phyloP scores from a whole-genome alignment of 2,888 invertebrate species.

The Leucozona laternaria region DNA sequence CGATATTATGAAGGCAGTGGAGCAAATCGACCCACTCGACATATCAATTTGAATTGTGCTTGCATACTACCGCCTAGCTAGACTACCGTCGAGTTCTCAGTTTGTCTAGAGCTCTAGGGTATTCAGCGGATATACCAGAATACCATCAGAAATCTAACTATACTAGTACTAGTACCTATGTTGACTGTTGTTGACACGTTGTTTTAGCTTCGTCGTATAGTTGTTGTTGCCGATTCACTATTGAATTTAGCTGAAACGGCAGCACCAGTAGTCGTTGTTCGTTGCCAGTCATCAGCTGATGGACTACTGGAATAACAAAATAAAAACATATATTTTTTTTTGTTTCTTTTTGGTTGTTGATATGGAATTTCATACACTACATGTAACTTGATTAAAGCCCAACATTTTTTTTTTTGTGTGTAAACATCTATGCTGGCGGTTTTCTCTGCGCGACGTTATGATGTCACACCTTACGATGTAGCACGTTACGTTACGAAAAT shows the following conservation, averaged over 20 bases:
- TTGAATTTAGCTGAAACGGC: conserved; percentile 11
- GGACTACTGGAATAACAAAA: conserved; percentile 20
- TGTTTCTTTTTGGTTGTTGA: conserved; percentile 15
- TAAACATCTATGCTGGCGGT: too few relatives aligned
- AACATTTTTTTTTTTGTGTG: too few relatives aligned
- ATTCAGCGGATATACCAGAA: conserved; percentile 39
- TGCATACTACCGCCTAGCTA: conserved; percentile 45
- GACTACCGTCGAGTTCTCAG: conserved; percentile 22
- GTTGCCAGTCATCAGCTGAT: neutral
- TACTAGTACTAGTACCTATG: neutral
- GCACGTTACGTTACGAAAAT: too few relatives aligned
- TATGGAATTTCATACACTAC: conserved; percentile 6
- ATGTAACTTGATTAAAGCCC: neutral
- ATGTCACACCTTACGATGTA: too few relatives aligned
- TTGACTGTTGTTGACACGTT: neutral
- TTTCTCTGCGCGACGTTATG: too few relatives aligned
- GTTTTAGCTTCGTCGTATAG: neutral
- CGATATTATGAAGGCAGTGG: conserved; percentile 19
- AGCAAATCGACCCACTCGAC: conserved; percentile 56
- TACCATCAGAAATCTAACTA: neutral
- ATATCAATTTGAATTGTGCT: conserved; percentile 60
- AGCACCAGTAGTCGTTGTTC: conserved; percentile 1
- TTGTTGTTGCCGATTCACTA: neutral
- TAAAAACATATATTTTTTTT: neutral
- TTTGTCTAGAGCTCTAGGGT: conserved; percentile 28